Conservation (phyloP, 2,888 invertebrate genomes). For the Onchidella celtica region DNA sequence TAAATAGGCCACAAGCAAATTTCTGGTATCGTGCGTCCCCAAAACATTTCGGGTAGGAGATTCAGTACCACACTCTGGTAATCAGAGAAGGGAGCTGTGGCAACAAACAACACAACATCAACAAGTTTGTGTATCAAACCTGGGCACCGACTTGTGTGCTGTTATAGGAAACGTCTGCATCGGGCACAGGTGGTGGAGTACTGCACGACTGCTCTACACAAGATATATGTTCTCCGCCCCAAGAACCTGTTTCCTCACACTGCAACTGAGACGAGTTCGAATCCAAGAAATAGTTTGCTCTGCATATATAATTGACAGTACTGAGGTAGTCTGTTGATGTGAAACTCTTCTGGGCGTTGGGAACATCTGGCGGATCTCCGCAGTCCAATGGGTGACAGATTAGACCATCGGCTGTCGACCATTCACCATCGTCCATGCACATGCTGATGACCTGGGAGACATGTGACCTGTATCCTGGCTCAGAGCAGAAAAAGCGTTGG, state of each 20-base stretch:
- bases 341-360: background rate
- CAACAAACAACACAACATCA: too few relatives aligned
- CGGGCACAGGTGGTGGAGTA: background rate
- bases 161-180: background rate
- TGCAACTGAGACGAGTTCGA: background rate
- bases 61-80: too few relatives aligned
- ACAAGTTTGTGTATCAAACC: too few relatives aligned
- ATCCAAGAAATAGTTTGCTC: background rate
- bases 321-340: background rate
- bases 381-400: constrained; percentile 3
- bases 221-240: background rate
- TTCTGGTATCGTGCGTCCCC: too few relatives aligned
- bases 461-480: too few relatives aligned
- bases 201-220: background rate
- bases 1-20: too few relatives aligned
- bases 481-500: too few relatives aligned
- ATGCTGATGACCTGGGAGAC: too few relatives aligned
- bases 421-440: background rate
- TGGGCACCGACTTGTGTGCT: too few relatives aligned
- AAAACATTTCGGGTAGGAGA: too few relatives aligned
- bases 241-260: background rate
- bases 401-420: background rate
- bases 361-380: background rate
- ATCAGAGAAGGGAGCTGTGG: too few relatives aligned
- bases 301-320: background rate